A percentile compares a stretch with the other conserved stretches of the same genome.
Evolutionary conservation across 2,113 vertebrate genomes (phyloP).

Genomic region (Megaceryle torquata): DNA sequence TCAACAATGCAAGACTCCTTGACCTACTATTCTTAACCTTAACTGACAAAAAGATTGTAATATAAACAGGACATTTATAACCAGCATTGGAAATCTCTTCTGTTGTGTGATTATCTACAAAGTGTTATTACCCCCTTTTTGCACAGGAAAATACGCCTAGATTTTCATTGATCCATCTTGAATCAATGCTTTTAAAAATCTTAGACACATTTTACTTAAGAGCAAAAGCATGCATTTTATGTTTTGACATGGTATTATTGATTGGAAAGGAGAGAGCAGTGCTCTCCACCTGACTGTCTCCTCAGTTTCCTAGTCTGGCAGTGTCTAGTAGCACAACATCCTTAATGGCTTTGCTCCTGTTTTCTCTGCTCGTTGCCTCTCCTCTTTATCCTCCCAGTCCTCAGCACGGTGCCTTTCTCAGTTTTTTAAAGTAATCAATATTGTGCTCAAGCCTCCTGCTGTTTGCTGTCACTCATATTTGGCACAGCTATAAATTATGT

Average conservation of each 20-base stretch:
- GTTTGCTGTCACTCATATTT: slow-evolving; percentile 91
- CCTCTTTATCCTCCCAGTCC: slow-evolving; percentile 72
- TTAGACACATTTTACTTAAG: slow-evolving; percentile 97
- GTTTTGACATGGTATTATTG: slow-evolving; percentile 96
- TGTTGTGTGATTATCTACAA: slow-evolving; percentile 82
- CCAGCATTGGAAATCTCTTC: slow-evolving; percentile 60
- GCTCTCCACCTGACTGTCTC: slow-evolving; percentile 72
- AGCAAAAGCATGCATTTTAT: slow-evolving; percentile 97
- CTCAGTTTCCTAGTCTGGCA: slow-evolving; percentile 67
- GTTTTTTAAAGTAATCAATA: slow-evolving; percentile 92
- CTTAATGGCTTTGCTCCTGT: slow-evolving; percentile 93
- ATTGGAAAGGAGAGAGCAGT: slow-evolving; percentile 74
- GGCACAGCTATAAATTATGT: slow-evolving; percentile 90
- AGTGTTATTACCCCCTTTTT: slow-evolving; percentile 89
- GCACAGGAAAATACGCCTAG: slow-evolving; percentile 83
- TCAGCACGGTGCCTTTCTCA: slow-evolving; percentile 75
- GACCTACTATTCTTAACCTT: slow-evolving; percentile 73
- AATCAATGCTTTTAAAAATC: slow-evolving; percentile 99
- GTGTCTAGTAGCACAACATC: slow-evolving; percentile 86
- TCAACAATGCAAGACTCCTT: slow-evolving; percentile 57
- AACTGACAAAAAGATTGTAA: slow-evolving; percentile 59
- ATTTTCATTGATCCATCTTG: slow-evolving; percentile 89
- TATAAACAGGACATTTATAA: slow-evolving; percentile 72
- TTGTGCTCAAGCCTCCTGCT: slow-evolving; percentile 77
- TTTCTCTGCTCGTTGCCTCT: slow-evolving; percentile 72